Conservation (phyloP, 2,888 invertebrate species). For the Hirudinaria manillensis region DNA sequence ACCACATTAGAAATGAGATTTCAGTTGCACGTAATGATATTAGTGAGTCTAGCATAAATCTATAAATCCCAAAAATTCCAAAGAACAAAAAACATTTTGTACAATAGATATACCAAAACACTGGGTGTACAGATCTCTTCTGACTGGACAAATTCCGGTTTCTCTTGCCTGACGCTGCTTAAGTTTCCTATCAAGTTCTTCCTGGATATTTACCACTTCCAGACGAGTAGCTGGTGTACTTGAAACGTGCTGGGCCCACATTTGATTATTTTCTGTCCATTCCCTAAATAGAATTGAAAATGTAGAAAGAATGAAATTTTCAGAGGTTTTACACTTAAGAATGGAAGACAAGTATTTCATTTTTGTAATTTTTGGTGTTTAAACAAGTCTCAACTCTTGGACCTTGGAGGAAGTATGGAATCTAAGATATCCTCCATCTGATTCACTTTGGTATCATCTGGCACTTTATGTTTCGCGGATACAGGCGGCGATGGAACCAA, state of each 20-base stretch:
- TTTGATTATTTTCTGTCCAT: conserved; percentile 87
- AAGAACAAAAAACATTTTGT: too few relatives aligned
- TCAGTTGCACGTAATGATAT: not conserved
- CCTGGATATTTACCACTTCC: conserved; percentile 91
- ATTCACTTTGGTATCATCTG: conserved; percentile 53
- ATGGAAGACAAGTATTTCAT: not conserved
- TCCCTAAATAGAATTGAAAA: conserved; percentile 62
- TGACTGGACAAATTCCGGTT: conserved; percentile 89
- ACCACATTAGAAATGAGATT: not conserved
- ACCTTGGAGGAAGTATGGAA: conserved; percentile 78
- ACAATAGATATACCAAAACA: conserved; percentile 63
- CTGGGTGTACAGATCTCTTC: conserved; percentile 87
- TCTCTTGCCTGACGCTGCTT: conserved; percentile 88
- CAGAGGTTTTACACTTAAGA: not conserved
- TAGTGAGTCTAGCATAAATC: too few relatives aligned
- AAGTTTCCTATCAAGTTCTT: conserved; percentile 82
- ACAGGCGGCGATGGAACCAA: conserved; percentile 47
- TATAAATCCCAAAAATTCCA: too few relatives aligned
- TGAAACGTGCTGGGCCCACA: conserved; percentile 71
- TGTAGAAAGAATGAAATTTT: not conserved
- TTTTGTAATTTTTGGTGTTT: not conserved
- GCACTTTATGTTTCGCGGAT: conserved; percentile 47
- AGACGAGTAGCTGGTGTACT: conserved; percentile 90
- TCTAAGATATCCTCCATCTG: conserved; percentile 89
- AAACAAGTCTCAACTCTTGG: conserved; percentile 13